Evolutionary conservation across 2,888 invertebrate genomes (phyloP), one percentile per base, ranked within the genome.

Genomic region (Lathronympha strigana): DNA sequence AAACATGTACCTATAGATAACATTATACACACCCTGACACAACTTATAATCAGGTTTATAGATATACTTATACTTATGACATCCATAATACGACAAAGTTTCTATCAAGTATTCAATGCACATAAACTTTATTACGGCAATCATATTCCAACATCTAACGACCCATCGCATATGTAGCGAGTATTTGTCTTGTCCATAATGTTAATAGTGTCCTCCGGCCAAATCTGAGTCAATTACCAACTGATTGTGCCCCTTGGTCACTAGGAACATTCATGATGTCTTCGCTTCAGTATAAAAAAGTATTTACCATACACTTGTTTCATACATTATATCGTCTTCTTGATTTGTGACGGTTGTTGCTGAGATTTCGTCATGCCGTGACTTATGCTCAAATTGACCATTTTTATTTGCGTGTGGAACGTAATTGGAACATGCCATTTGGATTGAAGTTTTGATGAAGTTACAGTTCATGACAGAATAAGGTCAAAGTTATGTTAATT

Each of bases 121-220:
- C 43, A 57, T 57, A 31, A 57, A 45, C 57, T 57, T 57, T 57
- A 57, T 57, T 45, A 31, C 43, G 31, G 45, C 31, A 45, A 57
- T 57, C 57, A 57, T 31, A 43, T 3, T 36, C 25, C 40, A 21
- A 21, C 33, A 53, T 38, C 38, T 57, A 57, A 57, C 45, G 43
- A 57, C 57, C 54, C 57, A 57, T 57, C 40, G 31, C 28, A 43
- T 55, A 28, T 57, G n/a, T n/a, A n/a, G 31, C 57, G 17, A 19
- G 31, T 57, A 57, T 57, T 57, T 57, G 57, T 19, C 43, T 57
- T 21, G 28, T 8, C 57, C 57, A 57, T 82, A 81, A 84, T 83
- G 83, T 82, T 87, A 87, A 89, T 87, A 82, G 74, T 82, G 80
- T 84, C 89, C 83, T 76, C 76, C 68, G 89, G 90, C 87, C 28